Percentiles rank a stretch among this genome's conserved stretches.
These are phyloP conservation scores for Apodemia zela DNA, from an alignment of 2,888 invertebrate genomes.

Conservation along the genomic window DNA sequence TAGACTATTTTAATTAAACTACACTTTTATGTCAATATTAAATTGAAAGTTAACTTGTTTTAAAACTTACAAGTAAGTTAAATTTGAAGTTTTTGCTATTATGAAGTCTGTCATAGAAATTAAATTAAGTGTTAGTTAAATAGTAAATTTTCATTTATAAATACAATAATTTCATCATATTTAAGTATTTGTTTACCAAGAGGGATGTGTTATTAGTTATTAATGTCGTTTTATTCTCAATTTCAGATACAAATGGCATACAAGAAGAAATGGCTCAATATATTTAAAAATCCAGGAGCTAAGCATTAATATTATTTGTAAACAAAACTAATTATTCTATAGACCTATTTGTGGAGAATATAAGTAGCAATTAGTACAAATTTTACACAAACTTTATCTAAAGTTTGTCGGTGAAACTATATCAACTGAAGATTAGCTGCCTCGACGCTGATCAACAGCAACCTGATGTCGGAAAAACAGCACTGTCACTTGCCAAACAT, in stretches of 20 bases:
- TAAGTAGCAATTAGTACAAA: conserved; percentile 19
- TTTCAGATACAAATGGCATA: conserved; percentile 21
- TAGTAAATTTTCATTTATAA: background rate
- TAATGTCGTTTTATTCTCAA: conserved; percentile 7
- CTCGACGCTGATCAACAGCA: conserved; percentile 42
- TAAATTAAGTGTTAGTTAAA: background rate
- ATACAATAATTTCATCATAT: background rate
- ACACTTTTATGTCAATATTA: background rate
- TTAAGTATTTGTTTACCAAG: background rate
- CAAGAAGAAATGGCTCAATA: background rate
- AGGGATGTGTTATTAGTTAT: background rate
- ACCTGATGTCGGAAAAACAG: conserved; percentile 76
- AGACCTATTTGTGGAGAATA: conserved; percentile 19
- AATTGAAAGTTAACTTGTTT: background rate
- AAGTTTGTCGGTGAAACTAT: conserved; percentile 10
- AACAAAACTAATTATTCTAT: conserved; percentile 24
- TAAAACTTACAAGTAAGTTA: background rate
- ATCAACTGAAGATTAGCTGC: conserved; percentile 21
- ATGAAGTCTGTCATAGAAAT: background rate
- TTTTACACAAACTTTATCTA: conserved; percentile 18
- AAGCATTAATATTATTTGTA: conserved; percentile 17
- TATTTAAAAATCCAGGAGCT: conserved; percentile 18
- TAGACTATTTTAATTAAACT: conserved; percentile 39
- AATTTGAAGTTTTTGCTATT: background rate
- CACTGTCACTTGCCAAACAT: conserved; percentile 67